phyloP scores from a whole-genome alignment of 1,140 invertebrate species.

The Ceratosolen solmsi region DNA sequence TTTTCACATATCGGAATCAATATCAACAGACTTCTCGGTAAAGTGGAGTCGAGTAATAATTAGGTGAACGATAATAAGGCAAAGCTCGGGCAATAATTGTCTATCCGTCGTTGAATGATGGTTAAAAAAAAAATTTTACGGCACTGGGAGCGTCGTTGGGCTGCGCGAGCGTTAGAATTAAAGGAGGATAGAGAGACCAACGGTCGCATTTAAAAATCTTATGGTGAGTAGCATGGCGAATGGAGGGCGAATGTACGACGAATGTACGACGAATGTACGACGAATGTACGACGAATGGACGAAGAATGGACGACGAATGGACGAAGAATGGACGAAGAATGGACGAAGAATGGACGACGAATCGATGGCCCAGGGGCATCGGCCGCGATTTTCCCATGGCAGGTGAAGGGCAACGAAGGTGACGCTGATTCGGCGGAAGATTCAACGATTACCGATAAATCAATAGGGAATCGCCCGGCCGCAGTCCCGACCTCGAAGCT shows the following conservation, averaged over 20 bases:
- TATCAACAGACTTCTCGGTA: too few species aligned
- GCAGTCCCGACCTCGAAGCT: not conserved
- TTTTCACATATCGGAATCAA: too few species aligned
- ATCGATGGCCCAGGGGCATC: not conserved
- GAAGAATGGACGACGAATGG: too few species aligned
- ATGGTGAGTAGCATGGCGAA: too few species aligned
- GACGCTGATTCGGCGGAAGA: not conserved
- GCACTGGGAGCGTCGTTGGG: not conserved
- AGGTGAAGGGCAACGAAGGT: not conserved
- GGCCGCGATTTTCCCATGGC: not conserved
- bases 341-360: not conserved
- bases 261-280: too few species aligned
- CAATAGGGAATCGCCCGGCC: not conserved
- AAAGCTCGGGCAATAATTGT: too few species aligned
- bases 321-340: too few species aligned
- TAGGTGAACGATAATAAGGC: too few species aligned
- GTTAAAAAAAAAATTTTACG: not conserved
- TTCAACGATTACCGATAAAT: conserved; percentile 6
- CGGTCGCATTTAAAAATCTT: too few species aligned
- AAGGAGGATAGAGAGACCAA: not conserved
- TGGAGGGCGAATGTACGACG: too few species aligned
- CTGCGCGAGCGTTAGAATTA: not conserved
- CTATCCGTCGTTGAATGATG: not conserved
- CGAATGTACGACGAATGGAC: too few species aligned
- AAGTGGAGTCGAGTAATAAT: too few species aligned